Percentiles rank a stretch among this genome's conserved stretches.
Evolutionary conservation across 2,113 vertebrate species (phyloP).

Genomic region (Lepus americanus): DNA sequence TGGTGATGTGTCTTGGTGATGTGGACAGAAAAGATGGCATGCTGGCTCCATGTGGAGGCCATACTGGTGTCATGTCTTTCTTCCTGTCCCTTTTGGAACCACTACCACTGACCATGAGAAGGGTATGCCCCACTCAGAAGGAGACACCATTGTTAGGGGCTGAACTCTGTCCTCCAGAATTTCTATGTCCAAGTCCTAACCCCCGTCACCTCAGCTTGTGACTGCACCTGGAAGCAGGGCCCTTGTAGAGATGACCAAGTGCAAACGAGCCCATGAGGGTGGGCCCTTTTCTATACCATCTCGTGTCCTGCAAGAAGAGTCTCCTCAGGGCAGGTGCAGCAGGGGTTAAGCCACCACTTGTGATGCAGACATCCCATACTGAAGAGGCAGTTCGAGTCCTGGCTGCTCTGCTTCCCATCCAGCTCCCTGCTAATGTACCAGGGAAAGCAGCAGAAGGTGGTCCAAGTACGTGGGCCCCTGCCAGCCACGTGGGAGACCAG

Average conservation of each 20-base stretch:
- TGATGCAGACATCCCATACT: too few relatives aligned
- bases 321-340: too few relatives aligned
- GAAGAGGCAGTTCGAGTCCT: too few relatives aligned
- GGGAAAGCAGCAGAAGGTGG: too few relatives aligned
- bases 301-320: neutral
- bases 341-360: too few relatives aligned
- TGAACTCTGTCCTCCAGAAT: neutral
- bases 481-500: too few relatives aligned
- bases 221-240: neutral
- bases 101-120: neutral
- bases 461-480: too few relatives aligned
- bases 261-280: neutral
- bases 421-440: too few relatives aligned
- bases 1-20: neutral
- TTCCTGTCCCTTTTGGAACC: neutral
- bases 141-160: neutral
- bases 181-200: neutral
- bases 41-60: neutral
- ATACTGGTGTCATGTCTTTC: neutral
- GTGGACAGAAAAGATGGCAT: neutral
- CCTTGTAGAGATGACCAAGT: slow-evolving; percentile 13
- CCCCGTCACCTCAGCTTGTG: neutral
- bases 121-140: neutral
- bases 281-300: neutral
- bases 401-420: too few relatives aligned